phyloP scores from a whole-genome alignment of 2,797 vertebrate genomes.

The Acanthurus lineatus region DNA sequence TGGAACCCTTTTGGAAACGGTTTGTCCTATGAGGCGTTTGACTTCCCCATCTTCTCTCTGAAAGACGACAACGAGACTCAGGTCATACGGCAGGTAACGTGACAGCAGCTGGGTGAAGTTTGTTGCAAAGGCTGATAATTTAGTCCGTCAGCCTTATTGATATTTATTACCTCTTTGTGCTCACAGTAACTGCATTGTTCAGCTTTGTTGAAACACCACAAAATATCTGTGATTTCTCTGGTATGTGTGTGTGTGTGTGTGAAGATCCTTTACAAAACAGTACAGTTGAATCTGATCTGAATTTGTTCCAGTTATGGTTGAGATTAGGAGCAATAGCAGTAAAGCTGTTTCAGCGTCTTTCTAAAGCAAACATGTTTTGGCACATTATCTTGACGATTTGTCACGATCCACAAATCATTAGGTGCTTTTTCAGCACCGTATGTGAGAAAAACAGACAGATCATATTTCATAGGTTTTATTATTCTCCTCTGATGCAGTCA shows the following conservation, averaged over 20 bases:
- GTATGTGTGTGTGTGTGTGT: not conserved
- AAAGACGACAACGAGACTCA: constrained; percentile 91
- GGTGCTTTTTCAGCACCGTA: not conserved
- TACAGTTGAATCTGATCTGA: constrained; percentile 19
- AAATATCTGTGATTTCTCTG: not conserved
- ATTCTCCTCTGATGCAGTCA: not conserved
- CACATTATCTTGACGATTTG: constrained; percentile 29
- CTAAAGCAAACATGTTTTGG: constrained; percentile 17
- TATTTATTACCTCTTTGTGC: not conserved
- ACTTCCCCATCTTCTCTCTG: constrained; percentile 95
- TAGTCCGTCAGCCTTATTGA: no score
- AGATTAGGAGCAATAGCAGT: not conserved
- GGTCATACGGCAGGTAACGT: constrained; percentile 89
- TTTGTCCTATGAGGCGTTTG: constrained; percentile 92
- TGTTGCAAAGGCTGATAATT: no score
- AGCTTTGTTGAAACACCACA: not conserved
- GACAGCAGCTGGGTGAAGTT: not conserved
- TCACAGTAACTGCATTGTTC: not conserved
- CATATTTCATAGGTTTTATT: constrained; percentile 6
- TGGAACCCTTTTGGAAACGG: constrained; percentile 92
- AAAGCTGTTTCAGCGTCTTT: not conserved
- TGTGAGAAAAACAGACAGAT: constrained; percentile 18
- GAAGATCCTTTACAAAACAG: not conserved
- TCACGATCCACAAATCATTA: constrained; percentile 27
- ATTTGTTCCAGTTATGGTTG: not conserved